Evolutionary conservation across 1,140 invertebrate species (phyloP), one percentile per base, ranked within the genome.

Genomic region (Diachasma alloeum): DNA sequence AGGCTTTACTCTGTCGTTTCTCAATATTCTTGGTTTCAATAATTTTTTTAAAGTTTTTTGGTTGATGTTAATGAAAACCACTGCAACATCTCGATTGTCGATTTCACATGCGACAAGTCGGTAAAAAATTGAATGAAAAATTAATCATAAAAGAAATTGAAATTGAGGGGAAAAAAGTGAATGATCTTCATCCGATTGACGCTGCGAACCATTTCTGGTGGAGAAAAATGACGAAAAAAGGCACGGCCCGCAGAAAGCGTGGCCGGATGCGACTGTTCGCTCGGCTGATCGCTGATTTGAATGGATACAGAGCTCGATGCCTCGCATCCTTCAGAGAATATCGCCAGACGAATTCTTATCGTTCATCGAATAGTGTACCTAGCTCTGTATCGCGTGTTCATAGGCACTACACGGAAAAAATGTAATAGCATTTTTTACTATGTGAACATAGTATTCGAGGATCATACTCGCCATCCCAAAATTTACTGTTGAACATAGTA

Each of bases 201-300:
- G 39, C 67, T 59, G 44, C 59, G 19, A 72, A 72, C 39, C 11
- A 36, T 63, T 63, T 31, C 59, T 63, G 24, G 17, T 22, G 31
- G 39, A 44, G n/a, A 68, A 69, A 75, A 56, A 76, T 44, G 70
- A 53, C 11, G 73, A 76, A 73, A 80, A 79, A 68, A 53, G 36
- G 71, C 42, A 42, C 46, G 44, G 37, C 83, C 81, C 82, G 83
- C 84, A 83, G 84, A 87, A 86, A 87, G 83, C 83, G 84, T 87
- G 84, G 81, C 82, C 83, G 85, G 84, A 87, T 85, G 74, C 81
- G 53, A 71, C 66, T 76, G 74, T 36, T 72, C 74, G 82, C 81
- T 84, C 77, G 80, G 81, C 79, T 82, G 80, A 78, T 74, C 78
- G 79, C 79, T 79, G 80, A 84, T 84, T 82, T 73, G 69, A 78